Evolutionary conservation across 2,888 invertebrate genomes (phyloP).

Genomic region (Drosophila anomalata): DNA sequence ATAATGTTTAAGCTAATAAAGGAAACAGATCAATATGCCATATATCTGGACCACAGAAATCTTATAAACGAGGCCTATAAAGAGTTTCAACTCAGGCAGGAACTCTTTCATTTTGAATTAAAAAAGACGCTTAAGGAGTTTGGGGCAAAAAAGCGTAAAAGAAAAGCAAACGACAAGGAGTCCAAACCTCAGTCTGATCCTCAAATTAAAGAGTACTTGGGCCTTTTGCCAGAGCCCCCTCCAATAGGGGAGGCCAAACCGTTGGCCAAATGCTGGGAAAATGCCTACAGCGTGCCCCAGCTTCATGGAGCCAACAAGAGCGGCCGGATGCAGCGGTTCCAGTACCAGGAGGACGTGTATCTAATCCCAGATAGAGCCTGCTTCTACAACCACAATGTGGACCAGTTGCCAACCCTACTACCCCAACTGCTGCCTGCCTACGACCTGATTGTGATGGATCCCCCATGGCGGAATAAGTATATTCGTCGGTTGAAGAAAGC

Average conservation of each 20-base stretch:
- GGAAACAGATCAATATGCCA: slow-evolving; percentile 42
- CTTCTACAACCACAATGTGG: slow-evolving; percentile 89
- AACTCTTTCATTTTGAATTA: slow-evolving; percentile 71
- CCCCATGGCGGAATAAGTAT: slow-evolving; percentile 98
- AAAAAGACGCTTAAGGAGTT: slow-evolving; percentile 19
- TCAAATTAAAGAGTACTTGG: slow-evolving; percentile 42
- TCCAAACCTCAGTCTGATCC: not conserved
- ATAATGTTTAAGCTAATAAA: slow-evolving; percentile 63
- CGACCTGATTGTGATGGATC: slow-evolving; percentile 95
- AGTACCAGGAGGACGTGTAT: slow-evolving; percentile 84
- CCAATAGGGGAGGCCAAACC: not conserved
- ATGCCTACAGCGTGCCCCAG: slow-evolving; percentile 75
- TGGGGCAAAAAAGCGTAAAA: slow-evolving; percentile 47
- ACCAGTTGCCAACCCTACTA: slow-evolving; percentile 86
- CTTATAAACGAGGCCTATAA: slow-evolving; percentile 68
- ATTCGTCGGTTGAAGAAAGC: slow-evolving; percentile 91
- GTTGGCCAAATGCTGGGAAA: slow-evolving; percentile 76
- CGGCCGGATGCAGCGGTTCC: slow-evolving; percentile 84
- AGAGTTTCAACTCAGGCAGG: slow-evolving; percentile 56
- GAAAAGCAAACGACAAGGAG: slow-evolving; percentile 16
- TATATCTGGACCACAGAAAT: slow-evolving; percentile 73
- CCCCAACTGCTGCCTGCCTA: slow-evolving; percentile 85
- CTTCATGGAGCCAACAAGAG: slow-evolving; percentile 86
- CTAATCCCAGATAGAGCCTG: slow-evolving; percentile 88
- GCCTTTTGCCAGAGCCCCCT: slow-evolving; percentile 29